Evolutionary conservation across 2,888 invertebrate species (phyloP).

Genomic region (Copidosoma aretas): DNA sequence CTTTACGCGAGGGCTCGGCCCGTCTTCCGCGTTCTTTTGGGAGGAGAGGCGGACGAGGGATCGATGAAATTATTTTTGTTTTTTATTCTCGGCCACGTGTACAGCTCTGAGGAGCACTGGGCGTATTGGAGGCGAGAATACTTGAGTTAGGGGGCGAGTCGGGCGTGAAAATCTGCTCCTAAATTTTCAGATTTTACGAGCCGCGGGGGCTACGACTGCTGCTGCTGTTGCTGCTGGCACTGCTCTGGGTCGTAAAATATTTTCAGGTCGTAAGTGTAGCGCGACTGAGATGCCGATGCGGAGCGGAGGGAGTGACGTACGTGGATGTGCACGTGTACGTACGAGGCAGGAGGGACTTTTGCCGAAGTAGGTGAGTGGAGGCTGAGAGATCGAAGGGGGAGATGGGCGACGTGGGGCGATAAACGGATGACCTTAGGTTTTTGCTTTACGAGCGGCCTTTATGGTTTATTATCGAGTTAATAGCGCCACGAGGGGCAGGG

Average conservation of each 20-base stretch:
- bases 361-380: neutral
- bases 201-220: conserved; percentile 38
- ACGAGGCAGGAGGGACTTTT: neutral
- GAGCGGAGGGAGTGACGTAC: neutral
- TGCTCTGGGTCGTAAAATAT: conserved; percentile 51
- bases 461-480: conserved; percentile 12
- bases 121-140: neutral
- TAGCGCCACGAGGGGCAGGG: neutral
- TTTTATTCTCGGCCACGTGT: neutral
- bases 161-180: conserved; percentile 41
- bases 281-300: conserved; percentile 1
- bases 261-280: conserved; percentile 25
- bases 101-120: conserved; percentile 12
- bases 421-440: conserved; percentile 6
- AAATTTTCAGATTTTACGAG: conserved; percentile 54
- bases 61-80: neutral
- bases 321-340: neutral
- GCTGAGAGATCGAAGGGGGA: neutral
- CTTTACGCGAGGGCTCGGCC: neutral
- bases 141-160: conserved; percentile 13
- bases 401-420: neutral
- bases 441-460: neutral
- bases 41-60: neutral
- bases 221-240: conserved; percentile 9
- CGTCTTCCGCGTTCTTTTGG: too few species aligned